Evolutionary conservation across 1,140 invertebrate genomes (phyloP).

Genomic region (Aporrectodea caliginosa): DNA sequence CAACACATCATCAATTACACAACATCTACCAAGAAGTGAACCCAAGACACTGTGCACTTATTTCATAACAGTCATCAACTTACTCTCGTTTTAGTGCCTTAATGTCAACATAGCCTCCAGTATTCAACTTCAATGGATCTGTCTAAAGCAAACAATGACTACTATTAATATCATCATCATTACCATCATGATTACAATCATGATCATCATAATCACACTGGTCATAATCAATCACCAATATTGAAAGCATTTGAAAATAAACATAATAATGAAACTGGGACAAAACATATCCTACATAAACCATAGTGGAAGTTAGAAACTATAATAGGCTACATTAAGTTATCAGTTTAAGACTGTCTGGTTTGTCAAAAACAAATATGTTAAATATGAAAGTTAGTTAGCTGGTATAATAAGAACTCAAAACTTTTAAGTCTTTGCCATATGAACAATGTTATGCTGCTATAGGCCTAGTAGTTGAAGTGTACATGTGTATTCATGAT

Average conservation of each 20-base stretch:
- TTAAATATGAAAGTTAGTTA: too few relatives aligned
- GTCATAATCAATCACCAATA: not conserved
- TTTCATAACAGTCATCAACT: not conserved
- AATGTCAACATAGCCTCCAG: slow-evolving; percentile 88
- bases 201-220: slow-evolving; percentile 33
- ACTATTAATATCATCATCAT: not conserved
- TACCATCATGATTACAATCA: not conserved
- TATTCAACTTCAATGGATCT: slow-evolving; percentile 64
- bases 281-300: too few relatives aligned
- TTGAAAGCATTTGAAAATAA: too few relatives aligned
- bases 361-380: too few relatives aligned
- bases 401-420: too few relatives aligned
- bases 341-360: too few relatives aligned
- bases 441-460: not conserved
- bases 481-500: not conserved
- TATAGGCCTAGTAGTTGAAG: not conserved
- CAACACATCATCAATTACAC: too few relatives aligned
- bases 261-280: too few relatives aligned
- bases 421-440: too few relatives aligned
- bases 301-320: too few relatives aligned
- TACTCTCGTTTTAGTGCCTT: slow-evolving; percentile 59
- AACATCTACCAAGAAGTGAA: too few relatives aligned
- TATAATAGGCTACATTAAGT: too few relatives aligned
- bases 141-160: slow-evolving; percentile 15
- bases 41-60: slow-evolving; percentile 23